These are phyloP conservation scores for Pipistrellus pygmaeus DNA, from an alignment of 2,797 vertebrate genomes.

Conservation along the genomic window DNA sequence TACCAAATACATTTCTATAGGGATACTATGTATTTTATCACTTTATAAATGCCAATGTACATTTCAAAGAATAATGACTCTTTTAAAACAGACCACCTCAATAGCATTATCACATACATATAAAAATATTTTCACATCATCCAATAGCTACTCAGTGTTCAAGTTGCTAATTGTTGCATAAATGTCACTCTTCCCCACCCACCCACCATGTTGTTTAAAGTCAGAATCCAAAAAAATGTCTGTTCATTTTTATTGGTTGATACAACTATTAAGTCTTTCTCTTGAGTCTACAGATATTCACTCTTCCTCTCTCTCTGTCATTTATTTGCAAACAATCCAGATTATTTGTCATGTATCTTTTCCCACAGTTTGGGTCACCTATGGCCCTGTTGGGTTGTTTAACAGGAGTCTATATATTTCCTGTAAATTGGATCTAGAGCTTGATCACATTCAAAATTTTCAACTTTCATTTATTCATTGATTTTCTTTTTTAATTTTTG, in stretches of 20 bases:
- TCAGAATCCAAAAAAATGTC: background rate
- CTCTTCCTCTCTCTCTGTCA: background rate
- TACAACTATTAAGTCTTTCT: background rate
- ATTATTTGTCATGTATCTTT: background rate
- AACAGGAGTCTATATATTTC: background rate
- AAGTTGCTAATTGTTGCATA: background rate
- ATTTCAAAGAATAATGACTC: slow-evolving; percentile 6
- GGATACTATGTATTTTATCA: background rate
- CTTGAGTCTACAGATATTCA: background rate
- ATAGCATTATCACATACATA: background rate
- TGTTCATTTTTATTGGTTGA: background rate
- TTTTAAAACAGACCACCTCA: background rate
- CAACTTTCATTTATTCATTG: background rate
- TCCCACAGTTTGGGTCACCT: background rate
- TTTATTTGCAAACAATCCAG: background rate
- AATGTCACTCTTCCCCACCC: background rate
- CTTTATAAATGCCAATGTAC: background rate
- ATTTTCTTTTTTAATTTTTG: background rate
- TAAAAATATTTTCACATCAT: background rate
- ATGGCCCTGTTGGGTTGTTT: background rate
- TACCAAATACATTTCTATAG: background rate
- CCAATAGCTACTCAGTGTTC: background rate
- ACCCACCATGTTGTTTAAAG: background rate
- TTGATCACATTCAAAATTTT: background rate
- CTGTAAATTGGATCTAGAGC: background rate